Evolutionary conservation across 2,888 invertebrate species (phyloP), one percentile per base, ranked within the genome.

Genomic region (Chaetogeoica ovagalla): DNA sequence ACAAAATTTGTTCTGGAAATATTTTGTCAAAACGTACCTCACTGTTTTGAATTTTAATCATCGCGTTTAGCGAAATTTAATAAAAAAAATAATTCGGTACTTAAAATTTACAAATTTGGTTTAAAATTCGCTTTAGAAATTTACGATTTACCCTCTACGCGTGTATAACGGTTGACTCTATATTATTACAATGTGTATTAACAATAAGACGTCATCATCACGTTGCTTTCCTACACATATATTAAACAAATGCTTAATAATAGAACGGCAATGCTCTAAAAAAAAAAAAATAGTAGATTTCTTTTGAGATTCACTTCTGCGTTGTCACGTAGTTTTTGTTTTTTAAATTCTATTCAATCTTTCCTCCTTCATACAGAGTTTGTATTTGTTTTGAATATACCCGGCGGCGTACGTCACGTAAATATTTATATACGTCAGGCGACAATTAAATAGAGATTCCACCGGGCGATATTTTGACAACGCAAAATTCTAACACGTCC

Each of bases 281-380:
- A 68, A 59, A 21, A 65, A 65, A n/a, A n/a, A n/a, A n/a, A n/a
- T n/a, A 55, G 55, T 65, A 55, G 65, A 74, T 65, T 74, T 74
- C 65, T 74, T 74, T 74, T 65, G 19, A 68, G 57, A 68, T 57
- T 75, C 59, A 48, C 59, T 75, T 66, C n/a, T 66, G 66, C 75
- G 68, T 59, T 59, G 75, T 75, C 75, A 75, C 68, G 57, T 1
- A 66, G 66, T 66, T 57, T 66, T 75, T 66, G 65, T n/a, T n/a
- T n/a, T n/a, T n/a, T n/a, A n/a, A n/a, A 68, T 68, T 66, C 66
- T 75, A 74, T 74, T 59, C 66, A 68, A 30, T 75, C 43, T 43
- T 15, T 57, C 57, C 59, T 66, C 30, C 75, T 59, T 30, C 68
- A 30, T 68, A n/a, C n/a, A n/a, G n/a, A 59, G 43, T 19, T 23